Evolutionary conservation across 2,888 invertebrate species (phyloP), one percentile per base, ranked within the genome.

Genomic region (Lysandra bellargus): DNA sequence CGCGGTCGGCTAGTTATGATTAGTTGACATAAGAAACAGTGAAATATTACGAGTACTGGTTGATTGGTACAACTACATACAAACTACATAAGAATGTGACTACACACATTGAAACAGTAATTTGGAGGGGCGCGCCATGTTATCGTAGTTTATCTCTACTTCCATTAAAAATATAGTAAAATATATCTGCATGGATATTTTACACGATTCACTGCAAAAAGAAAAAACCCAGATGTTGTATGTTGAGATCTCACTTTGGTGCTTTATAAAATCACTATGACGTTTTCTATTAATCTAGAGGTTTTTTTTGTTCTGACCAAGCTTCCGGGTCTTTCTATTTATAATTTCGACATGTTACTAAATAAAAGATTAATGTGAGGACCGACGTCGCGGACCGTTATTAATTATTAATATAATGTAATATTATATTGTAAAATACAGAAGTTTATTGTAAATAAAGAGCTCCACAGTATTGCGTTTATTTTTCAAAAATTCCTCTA

Each of bases 371-470:
- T 9, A 1, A 17, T 57, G 17, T 17, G 17, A 57, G n/a, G 37
- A 33, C 30, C 76, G 76, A 49, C 57, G 57, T 5, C 33, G 30
- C 37, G 40, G 40, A n/a, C 17, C 2, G 44, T 44, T 74, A n/a
- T 57, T 57, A 57, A 17, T 57, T 57, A 74, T 74, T 69, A 82
- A 64, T 82, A 82, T 81, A 57, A 57, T 57, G 57, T 57, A 57
- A 57, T 80, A 82, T 80, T 78, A 80, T 83, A 84, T 83, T 84
- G 83, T 84, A 85, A 84, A 82, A 85, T 85, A 85, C 86, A 76
- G 76, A 76, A 57, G 14, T 86, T 86, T 86, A 87, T 87, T 88
- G 87, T 88, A 87, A 87, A 87, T 87, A 88, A 86, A 86, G 82
- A 87, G 84, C 82, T 85, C 83, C n/a, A 76, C 73, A 81, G 30